Base-by-base conservation (phyloP, 2,113 vertebrate species). In the Nannobrachium achirus region DNA sequence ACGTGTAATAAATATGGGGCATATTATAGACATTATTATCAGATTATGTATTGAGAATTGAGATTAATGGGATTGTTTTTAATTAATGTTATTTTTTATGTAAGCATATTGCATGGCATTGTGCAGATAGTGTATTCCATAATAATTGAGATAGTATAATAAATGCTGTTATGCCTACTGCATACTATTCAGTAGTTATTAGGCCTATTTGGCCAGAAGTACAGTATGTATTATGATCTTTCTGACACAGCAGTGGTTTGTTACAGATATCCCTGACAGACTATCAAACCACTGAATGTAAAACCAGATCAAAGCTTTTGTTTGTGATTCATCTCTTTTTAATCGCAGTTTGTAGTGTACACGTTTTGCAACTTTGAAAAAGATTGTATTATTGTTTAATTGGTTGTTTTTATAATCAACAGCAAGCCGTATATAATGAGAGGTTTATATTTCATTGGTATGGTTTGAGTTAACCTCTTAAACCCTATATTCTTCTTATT, bases 251-350 rank as follows among this genome's bases (percentile, higher is more conserved):
- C 25, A 33, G 25, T 33, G n/a, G 25, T 33, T 5, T 4, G 25
- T 4, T 4, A 33, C 25, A 4, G 25, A 33, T 5, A 33, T 33
- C 25, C 25, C 25, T 33, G 25, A 33, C 25, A 33, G 25, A 33
- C 25, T 16, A 57, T 7, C 10, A 57, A 18, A 57, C 55, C 94
- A 92, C 92, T 94, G 94, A 95, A 94, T 95, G 94, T 95, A 94
- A 93, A 94, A 94, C 92, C 94, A 94, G 93, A 91, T 94, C 94
- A 95, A 95, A 95, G 94, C 92, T 93, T 94, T 64, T 51, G 49
- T 20, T 42, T 20, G 49, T 50, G 2, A 53, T 41, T n/a, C 10
- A 10, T 45, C 13, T 13, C 6, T n/a, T 8, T 4, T 56, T 7
- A 8, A 15, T 41, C 15, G 41, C 13, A 40, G 15, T 59, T 5